Evolutionary conservation across 1,140 invertebrate genomes (phyloP), one percentile per base, ranked within the genome.

Genomic region (Drosophila grimshawi): DNA sequence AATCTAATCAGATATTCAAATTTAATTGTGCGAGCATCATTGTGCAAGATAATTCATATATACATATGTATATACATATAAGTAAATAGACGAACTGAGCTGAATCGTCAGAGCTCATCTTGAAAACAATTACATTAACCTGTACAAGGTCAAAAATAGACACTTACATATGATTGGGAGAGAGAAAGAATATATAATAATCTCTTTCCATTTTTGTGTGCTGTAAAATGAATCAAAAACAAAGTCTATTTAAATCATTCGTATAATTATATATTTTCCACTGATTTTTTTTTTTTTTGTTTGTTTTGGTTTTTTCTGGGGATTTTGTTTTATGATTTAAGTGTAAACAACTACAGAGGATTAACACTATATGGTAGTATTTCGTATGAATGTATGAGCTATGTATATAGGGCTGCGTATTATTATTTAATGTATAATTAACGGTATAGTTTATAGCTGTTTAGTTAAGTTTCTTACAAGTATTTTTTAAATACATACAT

Each of bases 281-380:
- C 62, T 81, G 72, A 80, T 82, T 78, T 71, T 63, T 11, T 43
- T 35, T 78, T 79, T 57, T 53, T 78, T 73, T 75, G 52, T 48
- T 56, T 51, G 76, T 76, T 78, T 83, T 63, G 66, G 55, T 73
- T 75, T 63, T 64, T 68, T 48, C 43, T 62, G 59, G 45, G 39
- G 59, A 74, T 69, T 62, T 76, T 68, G 35, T 73, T 86, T 76
- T 70, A 76, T 64, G 85, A 73, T 76, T 86, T 80, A 88, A 64
- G 74, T 80, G 82, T 88, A 89, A 89, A 89, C 86, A 81, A 85
- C 85, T 89, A 89, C 85, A 76, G 81, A 88, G 78, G 80, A 89
- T 89, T 89, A 89, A 89, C 85, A 78, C 85, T 89, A 89, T 85
- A 85, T 89, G 85, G 78, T 89, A 76, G 45, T 83, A 62, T 62